These are phyloP conservation scores for Takifugu ocellatus DNA, from an alignment of 2,797 vertebrate species.

Conservation along the genomic window DNA sequence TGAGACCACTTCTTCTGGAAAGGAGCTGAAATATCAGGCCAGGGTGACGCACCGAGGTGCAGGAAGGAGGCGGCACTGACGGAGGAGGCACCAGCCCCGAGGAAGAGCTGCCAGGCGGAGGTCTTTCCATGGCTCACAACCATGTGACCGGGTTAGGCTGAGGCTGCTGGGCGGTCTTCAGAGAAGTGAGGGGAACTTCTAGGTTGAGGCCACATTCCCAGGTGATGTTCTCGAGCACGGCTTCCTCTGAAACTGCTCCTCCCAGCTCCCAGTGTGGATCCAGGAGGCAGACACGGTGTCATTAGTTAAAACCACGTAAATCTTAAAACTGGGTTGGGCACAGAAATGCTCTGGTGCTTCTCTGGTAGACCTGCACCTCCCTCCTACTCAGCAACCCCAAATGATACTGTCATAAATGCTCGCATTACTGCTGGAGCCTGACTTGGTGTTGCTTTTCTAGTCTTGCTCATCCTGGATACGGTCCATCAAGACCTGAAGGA, in stretches of 20 bases:
- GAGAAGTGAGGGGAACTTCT: constrained; percentile 6
- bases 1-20: background rate
- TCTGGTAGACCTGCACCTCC: too few species aligned
- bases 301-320: too few species aligned
- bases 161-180: constrained; percentile 10
- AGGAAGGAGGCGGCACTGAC: constrained; percentile 56
- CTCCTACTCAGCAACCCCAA: too few species aligned
- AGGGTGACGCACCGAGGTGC: constrained; percentile 30
- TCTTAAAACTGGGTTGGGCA: too few species aligned
- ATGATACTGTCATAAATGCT: too few species aligned
- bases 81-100: constrained; percentile 43
- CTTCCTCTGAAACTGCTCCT: constrained; percentile 7
- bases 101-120: constrained; percentile 26
- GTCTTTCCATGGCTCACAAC: constrained; percentile 52
- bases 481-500: too few species aligned
- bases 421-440: too few species aligned
- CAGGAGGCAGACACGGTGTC: too few species aligned
- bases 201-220: constrained; percentile 16
- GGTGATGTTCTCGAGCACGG: background rate
- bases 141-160: constrained; percentile 19
- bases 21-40: constrained; percentile 3
- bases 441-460: too few species aligned
- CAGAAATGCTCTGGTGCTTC: too few species aligned
- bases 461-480: too few species aligned
- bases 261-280: constrained; percentile 3